These are phyloP conservation scores for Cydia amplana DNA, from an alignment of 1,140 invertebrate genomes.

Conservation along the genomic window DNA sequence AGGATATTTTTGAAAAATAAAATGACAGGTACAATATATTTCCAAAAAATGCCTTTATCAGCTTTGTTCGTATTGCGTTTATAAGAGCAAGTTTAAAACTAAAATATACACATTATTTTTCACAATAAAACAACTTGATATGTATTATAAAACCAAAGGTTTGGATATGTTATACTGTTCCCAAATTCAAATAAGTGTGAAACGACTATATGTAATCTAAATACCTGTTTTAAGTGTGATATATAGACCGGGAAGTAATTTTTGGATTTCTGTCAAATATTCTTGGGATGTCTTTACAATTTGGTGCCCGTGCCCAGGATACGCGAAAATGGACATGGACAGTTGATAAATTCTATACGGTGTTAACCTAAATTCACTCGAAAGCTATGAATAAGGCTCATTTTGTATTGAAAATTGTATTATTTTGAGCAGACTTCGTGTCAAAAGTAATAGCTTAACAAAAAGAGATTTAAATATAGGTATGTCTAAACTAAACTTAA, in stretches of 20 bases:
- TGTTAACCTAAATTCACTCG: too few relatives aligned
- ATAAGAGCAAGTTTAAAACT: slow-evolving; percentile 1
- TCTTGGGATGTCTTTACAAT: too few relatives aligned
- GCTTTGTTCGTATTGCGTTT: slow-evolving; percentile 8
- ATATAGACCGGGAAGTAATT: not conserved
- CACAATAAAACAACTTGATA: not conserved
- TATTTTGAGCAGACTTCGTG: too few relatives aligned
- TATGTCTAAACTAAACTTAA: too few relatives aligned
- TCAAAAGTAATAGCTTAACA: too few relatives aligned
- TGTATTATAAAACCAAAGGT: slow-evolving; percentile 10
- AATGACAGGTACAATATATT: not conserved
- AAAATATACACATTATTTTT: slow-evolving; percentile 1
- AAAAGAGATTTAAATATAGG: too few relatives aligned
- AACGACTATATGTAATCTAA: not conserved
- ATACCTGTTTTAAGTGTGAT: slow-evolving; percentile 14
- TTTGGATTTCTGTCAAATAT: too few relatives aligned
- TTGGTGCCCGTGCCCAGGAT: too few relatives aligned
- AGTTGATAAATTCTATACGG: too few relatives aligned
- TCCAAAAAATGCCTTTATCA: not conserved
- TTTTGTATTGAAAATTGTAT: too few relatives aligned
- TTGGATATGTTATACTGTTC: not conserved
- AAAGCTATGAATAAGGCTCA: too few relatives aligned
- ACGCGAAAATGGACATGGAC: too few relatives aligned
- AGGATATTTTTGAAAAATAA: not conserved
- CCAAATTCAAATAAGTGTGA: not conserved